Base-by-base conservation (phyloP, 2,113 vertebrate genomes). In the Carollia perspicillata region DNA sequence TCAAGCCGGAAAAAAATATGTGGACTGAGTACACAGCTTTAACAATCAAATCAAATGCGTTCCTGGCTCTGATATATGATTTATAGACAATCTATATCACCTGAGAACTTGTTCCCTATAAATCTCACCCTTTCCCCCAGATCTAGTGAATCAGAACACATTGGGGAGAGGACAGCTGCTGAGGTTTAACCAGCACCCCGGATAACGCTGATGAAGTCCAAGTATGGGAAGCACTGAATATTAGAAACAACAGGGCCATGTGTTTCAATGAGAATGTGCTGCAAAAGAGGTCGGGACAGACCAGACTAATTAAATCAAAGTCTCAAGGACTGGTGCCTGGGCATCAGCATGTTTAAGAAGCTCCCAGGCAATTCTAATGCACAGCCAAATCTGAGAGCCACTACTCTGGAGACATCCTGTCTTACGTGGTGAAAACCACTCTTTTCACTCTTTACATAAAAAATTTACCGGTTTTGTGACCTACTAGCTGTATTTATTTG, bases 401-500 rank as follows among this genome's bases (percentile, higher is more conserved):
- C 28, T 84, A 17, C 2, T 79, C 69, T 63, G 9, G 30, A 84
- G 58, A 90, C 5, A 35, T 44, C 33, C 37, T 60, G 22, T 63
- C 55, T 92, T 75, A 53, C 85, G 55, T 68, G 26, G 26, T 77
- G 23, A 93, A 80, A 93, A 83, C 78, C 44, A 44, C 63, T 92
- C n/a, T 69, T 58, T 58, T 44, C 65, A 72, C 65, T 85, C n/a
- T n/a, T n/a, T 79, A 83, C 3, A 74, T 13, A n/a, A 79, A 86
- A 16, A 72, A 88, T 65, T 72, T 77, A 49, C 40, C 68, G 47
- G 33, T 85, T 87, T 95, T 47, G 4, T 5, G 26, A 35, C 83
- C 55, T 74, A 72, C 68, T 58, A 60, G 33, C 89, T 84, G 12
- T 75, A 79, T 93, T 95, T 85, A 65, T 95, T 92, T 93, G 86